These are phyloP conservation scores for Oncorhynchus masou DNA, from an alignment of 2,113 vertebrate genomes.

Conservation along the genomic window DNA sequence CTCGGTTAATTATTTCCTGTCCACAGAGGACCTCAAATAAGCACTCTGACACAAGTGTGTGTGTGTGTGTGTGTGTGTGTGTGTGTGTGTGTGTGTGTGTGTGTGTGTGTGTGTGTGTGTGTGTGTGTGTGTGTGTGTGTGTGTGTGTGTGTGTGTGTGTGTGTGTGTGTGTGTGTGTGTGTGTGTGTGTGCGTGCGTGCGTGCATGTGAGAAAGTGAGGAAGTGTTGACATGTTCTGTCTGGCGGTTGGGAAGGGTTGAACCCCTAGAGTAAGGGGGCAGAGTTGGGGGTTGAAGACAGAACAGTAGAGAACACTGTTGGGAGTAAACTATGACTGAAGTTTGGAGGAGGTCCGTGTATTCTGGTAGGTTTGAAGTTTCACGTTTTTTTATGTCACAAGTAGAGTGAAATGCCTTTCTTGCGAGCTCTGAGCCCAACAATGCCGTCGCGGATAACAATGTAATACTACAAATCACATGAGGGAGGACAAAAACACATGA, in stretches of 20 bases:
- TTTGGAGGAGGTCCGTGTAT: slow-evolving; percentile 54
- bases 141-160: neutral
- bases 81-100: neutral
- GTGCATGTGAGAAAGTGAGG: slow-evolving; percentile 41
- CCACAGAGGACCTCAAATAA: slow-evolving; percentile 13
- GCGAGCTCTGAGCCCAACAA: too few species aligned
- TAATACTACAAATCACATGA: too few species aligned
- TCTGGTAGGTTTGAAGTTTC: slow-evolving; percentile 32
- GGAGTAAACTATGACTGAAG: slow-evolving; percentile 42
- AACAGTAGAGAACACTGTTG: slow-evolving; percentile 39
- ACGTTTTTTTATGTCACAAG: too few species aligned
- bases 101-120: neutral
- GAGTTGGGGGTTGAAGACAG: slow-evolving; percentile 46
- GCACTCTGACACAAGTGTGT: slow-evolving; percentile 13
- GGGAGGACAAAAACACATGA: too few species aligned
- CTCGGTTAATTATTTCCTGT: slow-evolving; percentile 55
- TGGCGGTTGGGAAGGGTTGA: slow-evolving; percentile 57
- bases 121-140: neutral
- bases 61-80: neutral
- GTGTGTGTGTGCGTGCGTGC: neutral
- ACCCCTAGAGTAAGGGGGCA: slow-evolving; percentile 35
- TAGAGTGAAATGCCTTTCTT: too few species aligned
- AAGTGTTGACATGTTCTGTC: slow-evolving; percentile 74
- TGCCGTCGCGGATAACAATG: too few species aligned
- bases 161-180: neutral